Conservation (phyloP, 2,797 vertebrate genomes). For the Enteromius paludinosus region DNA sequence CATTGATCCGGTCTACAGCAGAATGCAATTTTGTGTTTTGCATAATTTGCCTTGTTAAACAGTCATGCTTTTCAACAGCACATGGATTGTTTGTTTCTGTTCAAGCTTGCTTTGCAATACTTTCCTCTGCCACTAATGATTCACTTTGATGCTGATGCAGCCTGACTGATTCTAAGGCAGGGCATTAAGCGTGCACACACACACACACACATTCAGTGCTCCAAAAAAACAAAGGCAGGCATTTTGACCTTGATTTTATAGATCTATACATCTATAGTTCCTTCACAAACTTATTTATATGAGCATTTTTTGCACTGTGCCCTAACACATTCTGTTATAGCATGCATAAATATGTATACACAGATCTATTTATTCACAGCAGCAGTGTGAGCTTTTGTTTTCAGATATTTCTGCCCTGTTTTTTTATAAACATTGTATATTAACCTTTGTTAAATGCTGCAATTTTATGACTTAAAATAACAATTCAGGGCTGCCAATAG, state of each 20-base stretch:
- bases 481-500: background rate
- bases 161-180: constrained; percentile 67
- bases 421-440: background rate
- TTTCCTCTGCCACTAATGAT: constrained; percentile 54
- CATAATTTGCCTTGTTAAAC: constrained; percentile 44
- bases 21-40: constrained; percentile 13
- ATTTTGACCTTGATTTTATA: constrained; percentile 5
- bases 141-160: constrained; percentile 70
- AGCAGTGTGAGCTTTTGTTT: background rate
- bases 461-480: background rate
- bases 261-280: background rate
- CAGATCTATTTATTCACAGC: background rate
- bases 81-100: constrained; percentile 38
- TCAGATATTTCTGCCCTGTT: background rate
- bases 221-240: constrained; percentile 25
- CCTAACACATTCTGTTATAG: background rate
- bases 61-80: constrained; percentile 34
- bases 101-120: constrained; percentile 34
- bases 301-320: background rate
- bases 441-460: background rate
- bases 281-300: background rate
- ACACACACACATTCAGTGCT: background rate
- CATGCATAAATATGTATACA: background rate
- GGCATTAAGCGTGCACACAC: constrained; percentile 58
- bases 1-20: background rate